These are phyloP conservation scores for Nemopilema nomurai DNA, from an alignment of 30 jellyfish, hydroid and myxozoan species.

Conservation along the genomic window DNA sequence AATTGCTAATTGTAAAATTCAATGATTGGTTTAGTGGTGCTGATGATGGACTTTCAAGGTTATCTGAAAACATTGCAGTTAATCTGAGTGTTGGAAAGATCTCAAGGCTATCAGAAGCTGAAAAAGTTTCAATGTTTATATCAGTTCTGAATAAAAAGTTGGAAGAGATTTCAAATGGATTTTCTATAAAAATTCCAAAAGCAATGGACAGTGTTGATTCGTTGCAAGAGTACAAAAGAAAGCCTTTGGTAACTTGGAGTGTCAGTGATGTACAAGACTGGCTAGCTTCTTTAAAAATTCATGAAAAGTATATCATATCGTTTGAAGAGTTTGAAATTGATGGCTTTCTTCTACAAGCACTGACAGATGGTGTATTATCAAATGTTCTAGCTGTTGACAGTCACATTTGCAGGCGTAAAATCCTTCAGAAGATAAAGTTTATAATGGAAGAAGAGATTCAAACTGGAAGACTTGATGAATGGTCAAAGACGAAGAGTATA, in stretches of 20 bases:
- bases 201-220: slow-evolving; percentile 1
- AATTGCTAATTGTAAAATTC: slow-evolving; percentile 6
- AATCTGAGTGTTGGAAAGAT: slow-evolving; percentile 44
- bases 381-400: slow-evolving; percentile 65
- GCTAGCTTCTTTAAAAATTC: slow-evolving; percentile 45
- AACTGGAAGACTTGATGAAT: slow-evolving; percentile 36
- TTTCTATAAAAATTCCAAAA: slow-evolving; percentile 34
- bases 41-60: slow-evolving; percentile 14
- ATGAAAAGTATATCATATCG: slow-evolving; percentile 44
- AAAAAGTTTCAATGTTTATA: slow-evolving; percentile 54
- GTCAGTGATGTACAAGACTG: slow-evolving; percentile 60
- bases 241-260: slow-evolving; percentile 53
- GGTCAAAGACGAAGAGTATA: slow-evolving; percentile 18
- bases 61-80: slow-evolving; percentile 17
- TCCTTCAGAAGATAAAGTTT: slow-evolving; percentile 25
- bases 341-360: slow-evolving; percentile 44
- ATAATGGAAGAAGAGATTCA: slow-evolving; percentile 31
- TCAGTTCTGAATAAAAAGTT: slow-evolving; percentile 29
- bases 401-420: slow-evolving; percentile 54
- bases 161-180: slow-evolving; percentile 39
- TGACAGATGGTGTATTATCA: slow-evolving; percentile 37
- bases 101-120: slow-evolving; percentile 63
- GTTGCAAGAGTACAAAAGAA: neutral
- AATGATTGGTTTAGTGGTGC: slow-evolving; percentile 11
- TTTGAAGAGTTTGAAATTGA: slow-evolving; percentile 72